Evolutionary conservation across 2,113 vertebrate species (phyloP).

Genomic region (Tragulus kanchil): DNA sequence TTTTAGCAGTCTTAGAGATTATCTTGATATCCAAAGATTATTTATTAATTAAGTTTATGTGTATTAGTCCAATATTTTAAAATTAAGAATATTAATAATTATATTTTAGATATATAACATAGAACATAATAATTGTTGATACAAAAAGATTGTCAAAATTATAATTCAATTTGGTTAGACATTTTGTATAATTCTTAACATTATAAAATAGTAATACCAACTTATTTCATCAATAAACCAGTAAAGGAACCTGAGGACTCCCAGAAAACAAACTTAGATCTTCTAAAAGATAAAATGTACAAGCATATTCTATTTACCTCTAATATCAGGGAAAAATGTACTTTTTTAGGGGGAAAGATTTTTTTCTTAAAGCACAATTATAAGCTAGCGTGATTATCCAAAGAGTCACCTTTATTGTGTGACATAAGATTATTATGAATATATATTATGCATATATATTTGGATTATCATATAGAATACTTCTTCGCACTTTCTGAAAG

Average conservation of each 20-base stretch:
- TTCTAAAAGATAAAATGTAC: conserved; percentile 55
- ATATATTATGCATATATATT: background rate
- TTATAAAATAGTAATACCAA: conserved; percentile 23
- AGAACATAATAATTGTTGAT: background rate
- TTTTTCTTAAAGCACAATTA: conserved; percentile 9
- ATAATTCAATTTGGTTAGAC: conserved; percentile 4
- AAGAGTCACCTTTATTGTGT: conserved; percentile 7
- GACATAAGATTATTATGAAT: conserved; percentile 16
- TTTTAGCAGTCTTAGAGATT: background rate
- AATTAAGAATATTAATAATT: conserved; percentile 36
- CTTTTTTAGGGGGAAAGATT: no score
- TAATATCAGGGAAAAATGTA: background rate
- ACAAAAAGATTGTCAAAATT: conserved; percentile 2
- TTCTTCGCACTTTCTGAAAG: conserved; percentile 38
- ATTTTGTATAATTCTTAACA: conserved; percentile 32
- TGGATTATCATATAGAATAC: conserved; percentile 26
- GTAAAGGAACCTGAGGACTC: background rate
- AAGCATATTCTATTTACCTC: conserved; percentile 42
- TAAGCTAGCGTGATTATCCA: conserved; percentile 36
- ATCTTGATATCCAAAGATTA: background rate
- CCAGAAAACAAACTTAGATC: conserved; percentile 29
- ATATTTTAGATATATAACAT: background rate
- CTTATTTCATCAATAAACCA: background rate
- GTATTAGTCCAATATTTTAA: background rate
- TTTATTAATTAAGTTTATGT: background rate